Percentiles rank a stretch among this genome's conserved stretches.
Conservation (phyloP, 2,797 vertebrate species). For the Tadarida brasiliensis region DNA sequence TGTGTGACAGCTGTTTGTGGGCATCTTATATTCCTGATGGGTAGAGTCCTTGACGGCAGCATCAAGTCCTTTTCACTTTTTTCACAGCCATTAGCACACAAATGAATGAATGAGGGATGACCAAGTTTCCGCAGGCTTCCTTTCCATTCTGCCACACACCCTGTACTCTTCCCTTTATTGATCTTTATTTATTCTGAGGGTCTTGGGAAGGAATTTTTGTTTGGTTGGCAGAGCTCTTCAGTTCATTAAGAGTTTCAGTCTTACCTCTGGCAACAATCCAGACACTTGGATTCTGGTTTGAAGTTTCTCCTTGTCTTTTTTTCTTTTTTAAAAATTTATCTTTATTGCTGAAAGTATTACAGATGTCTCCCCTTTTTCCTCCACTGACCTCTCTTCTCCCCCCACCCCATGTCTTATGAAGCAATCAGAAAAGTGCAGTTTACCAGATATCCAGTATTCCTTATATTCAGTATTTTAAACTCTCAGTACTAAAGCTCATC, state of each 20-base stretch:
- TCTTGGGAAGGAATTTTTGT: neutral
- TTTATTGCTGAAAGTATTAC: too few species aligned
- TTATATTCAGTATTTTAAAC: neutral
- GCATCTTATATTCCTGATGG: neutral
- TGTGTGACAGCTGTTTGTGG: neutral
- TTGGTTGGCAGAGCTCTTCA: neutral
- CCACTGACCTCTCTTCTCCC: too few species aligned
- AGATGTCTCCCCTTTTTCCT: too few species aligned
- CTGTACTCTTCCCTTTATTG: neutral
- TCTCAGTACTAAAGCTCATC: neutral
- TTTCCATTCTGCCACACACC: neutral
- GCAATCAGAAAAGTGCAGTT: neutral
- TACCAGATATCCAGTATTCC: neutral
- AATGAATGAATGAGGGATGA: neutral
- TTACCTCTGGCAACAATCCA: neutral
- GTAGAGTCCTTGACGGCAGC: neutral
- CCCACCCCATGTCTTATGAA: neutral
- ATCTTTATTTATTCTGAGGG: neutral
- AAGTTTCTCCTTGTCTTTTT: neutral
- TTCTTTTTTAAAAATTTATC: too few species aligned
- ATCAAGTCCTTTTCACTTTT: neutral
- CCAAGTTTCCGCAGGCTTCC: neutral
- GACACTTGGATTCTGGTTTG: neutral
- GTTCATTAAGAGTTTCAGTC: neutral
- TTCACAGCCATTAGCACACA: neutral